These are phyloP conservation scores for Oreohelix idahoensis DNA, from an alignment of 1,140 invertebrate species.

Conservation along the genomic window DNA sequence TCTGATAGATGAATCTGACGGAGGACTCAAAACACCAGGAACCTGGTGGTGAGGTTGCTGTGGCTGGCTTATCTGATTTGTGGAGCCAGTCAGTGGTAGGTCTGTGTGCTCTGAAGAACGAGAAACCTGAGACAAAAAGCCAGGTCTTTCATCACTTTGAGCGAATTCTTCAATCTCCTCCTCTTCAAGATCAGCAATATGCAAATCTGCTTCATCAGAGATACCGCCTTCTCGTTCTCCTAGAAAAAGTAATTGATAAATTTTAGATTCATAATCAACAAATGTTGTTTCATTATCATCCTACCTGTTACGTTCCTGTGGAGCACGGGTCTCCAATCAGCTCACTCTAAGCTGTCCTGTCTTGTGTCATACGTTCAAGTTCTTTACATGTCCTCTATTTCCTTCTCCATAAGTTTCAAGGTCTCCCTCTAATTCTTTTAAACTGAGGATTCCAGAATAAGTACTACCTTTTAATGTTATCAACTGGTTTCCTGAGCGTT, in stretches of 20 bases:
- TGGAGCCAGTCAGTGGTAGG: not conserved
- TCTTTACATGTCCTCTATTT: too few relatives aligned
- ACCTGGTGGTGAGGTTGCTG: not conserved
- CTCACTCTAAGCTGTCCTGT: too few relatives aligned
- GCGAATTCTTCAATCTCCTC: constrained; percentile 68
- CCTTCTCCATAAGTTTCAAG: too few relatives aligned
- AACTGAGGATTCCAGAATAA: too few relatives aligned
- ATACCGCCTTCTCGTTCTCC: constrained; percentile 43
- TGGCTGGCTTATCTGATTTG: constrained; percentile 12
- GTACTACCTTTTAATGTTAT: too few relatives aligned
- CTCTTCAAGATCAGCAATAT: constrained; percentile 52
- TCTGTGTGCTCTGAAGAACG: constrained; percentile 2
- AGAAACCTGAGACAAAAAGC: constrained; percentile 10
- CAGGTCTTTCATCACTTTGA: constrained; percentile 46
- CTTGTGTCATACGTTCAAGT: too few relatives aligned
- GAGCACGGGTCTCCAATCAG: too few relatives aligned
- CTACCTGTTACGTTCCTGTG: too few relatives aligned
- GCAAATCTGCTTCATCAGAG: constrained; percentile 46
- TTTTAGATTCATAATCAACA: too few relatives aligned
- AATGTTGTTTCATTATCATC: too few relatives aligned
- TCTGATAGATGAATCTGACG: not conserved
- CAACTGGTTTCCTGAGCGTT: too few relatives aligned
- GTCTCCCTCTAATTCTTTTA: too few relatives aligned
- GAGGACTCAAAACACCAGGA: constrained; percentile 25
- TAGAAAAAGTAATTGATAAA: constrained; percentile 17